Percentiles rank a stretch among this genome's conserved stretches.
Conservation (phyloP, 1,140 invertebrate genomes). For the Drosophila nebulosa region DNA sequence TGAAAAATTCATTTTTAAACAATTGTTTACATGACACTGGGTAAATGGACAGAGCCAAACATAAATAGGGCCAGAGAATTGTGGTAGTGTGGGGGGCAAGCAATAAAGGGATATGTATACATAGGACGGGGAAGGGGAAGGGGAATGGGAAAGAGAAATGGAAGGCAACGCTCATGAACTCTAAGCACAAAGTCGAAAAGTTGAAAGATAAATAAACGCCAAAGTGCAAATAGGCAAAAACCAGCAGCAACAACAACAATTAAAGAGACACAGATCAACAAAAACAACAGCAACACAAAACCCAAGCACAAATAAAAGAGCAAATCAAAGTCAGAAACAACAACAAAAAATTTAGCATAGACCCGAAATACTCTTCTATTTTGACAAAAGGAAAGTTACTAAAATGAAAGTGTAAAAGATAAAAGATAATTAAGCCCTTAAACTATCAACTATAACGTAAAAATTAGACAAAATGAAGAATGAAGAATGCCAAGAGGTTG, state of each 20-base stretch:
- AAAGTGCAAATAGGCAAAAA: conserved; percentile 63
- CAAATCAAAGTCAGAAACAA: not conserved
- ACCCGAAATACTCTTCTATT: not conserved
- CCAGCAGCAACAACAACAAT: conserved; percentile 13
- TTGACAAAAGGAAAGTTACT: too few species aligned
- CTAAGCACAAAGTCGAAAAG: conserved; percentile 67
- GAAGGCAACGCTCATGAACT: conserved; percentile 56
- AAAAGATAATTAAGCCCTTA: too few species aligned
- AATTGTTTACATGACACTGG: conserved; percentile 57
- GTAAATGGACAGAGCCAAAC: not conserved
- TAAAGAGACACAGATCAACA: conserved; percentile 48
- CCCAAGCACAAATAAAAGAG: conserved; percentile 28
- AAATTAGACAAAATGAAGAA: too few species aligned
- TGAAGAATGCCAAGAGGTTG: too few species aligned
- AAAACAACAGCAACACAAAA: conserved; percentile 28
- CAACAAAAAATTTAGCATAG: not conserved
- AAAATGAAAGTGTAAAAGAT: too few species aligned
- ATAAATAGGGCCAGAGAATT: not conserved
- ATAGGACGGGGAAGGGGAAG: not conserved
- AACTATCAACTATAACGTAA: too few species aligned
- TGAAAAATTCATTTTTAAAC: conserved; percentile 75
- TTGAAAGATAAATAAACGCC: conserved; percentile 71
- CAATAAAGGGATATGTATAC: too few species aligned
- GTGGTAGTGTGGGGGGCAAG: too few species aligned
- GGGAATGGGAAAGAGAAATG: too few species aligned